phyloP scores from a whole-genome alignment of 2,797 vertebrate species.

The Erethizon dorsatum region DNA sequence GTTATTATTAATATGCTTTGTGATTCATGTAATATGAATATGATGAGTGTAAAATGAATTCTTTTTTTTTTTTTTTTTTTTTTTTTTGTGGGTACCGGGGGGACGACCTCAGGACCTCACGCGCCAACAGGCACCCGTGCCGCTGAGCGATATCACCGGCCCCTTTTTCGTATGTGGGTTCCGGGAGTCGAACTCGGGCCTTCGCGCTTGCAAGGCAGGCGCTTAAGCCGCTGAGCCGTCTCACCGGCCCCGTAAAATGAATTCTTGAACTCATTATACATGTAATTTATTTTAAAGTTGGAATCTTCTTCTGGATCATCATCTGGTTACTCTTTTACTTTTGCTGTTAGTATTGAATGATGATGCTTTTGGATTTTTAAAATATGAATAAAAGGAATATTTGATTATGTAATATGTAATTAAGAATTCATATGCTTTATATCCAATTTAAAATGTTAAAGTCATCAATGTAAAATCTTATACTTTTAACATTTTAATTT shows the following conservation, averaged over 20 bases:
- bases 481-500: constrained; percentile 49
- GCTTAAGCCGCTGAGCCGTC: too few species aligned
- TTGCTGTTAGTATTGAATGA: constrained; percentile 30
- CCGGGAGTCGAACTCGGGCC: too few species aligned
- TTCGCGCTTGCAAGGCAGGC: too few species aligned
- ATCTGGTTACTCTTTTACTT: constrained; percentile 59
- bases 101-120: too few species aligned
- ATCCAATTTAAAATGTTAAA: constrained; percentile 59
- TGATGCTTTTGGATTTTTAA: not conserved
- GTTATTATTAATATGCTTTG: constrained; percentile 69
- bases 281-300: constrained; percentile 72
- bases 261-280: constrained; percentile 61
- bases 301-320: constrained; percentile 49
- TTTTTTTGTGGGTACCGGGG: too few species aligned
- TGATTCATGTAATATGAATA: constrained; percentile 65
- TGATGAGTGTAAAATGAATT: constrained; percentile 68
- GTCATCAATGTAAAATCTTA: not conserved
- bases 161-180: too few species aligned
- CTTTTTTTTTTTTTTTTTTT: too few species aligned
- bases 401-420: constrained; percentile 53
- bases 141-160: too few species aligned
- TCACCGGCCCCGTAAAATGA: too few species aligned
- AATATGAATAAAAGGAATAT: constrained; percentile 56
- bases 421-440: constrained; percentile 56
- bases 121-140: too few species aligned